Evolutionary conservation across 2,888 invertebrate genomes (phyloP).

Genomic region (Pyrrhosoma nymphula): DNA sequence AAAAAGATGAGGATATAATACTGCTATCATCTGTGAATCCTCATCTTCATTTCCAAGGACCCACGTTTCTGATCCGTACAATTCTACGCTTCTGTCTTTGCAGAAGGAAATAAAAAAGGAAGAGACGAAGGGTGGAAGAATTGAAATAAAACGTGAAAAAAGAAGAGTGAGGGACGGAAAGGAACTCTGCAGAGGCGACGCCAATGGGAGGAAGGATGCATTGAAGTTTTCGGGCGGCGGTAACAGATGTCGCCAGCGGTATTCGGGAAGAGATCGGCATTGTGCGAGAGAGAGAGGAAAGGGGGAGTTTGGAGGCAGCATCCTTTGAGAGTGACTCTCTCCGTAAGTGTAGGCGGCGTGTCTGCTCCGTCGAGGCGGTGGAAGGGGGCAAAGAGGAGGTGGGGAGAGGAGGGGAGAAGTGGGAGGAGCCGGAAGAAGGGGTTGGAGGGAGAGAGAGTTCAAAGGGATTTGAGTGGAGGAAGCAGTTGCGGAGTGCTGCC

Average conservation of each 20-base stretch:
- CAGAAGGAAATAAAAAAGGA: neutral
- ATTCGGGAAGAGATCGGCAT: neutral
- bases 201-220: neutral
- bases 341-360: no score
- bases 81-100: no score
- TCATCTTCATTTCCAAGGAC: no score
- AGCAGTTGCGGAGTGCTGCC: no score
- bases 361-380: neutral
- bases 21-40: no score
- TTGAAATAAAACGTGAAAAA: neutral
- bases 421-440: neutral
- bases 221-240: constrained; percentile 21
- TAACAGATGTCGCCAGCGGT: constrained; percentile 31
- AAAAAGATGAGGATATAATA: no score
- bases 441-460: neutral
- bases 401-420: neutral
- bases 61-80: no score
- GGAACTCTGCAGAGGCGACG: neutral
- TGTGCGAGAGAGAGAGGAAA: neutral
- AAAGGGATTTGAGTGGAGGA: no score
- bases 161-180: neutral
- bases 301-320: neutral
- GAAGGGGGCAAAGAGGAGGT: neutral
- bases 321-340: no score
- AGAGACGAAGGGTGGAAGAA: neutral